A percentile compares a stretch with the other conserved stretches of the same genome.
phyloP scores from a whole-genome alignment of 2,113 vertebrate species.

The Plecturocebus donacophilus region DNA sequence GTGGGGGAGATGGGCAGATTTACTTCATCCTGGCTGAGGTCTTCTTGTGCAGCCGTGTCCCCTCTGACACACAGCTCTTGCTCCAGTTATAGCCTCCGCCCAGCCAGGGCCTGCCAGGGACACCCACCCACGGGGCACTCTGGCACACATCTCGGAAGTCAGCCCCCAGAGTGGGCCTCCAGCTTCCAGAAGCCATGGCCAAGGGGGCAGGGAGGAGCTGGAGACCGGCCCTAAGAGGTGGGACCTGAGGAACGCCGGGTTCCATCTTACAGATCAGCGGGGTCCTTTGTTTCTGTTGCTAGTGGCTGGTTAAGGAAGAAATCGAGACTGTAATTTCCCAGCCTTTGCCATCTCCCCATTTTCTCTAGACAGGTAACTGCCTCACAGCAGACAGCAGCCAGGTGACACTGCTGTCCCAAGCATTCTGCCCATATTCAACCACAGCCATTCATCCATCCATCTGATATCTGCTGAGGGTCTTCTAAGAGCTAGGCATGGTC shows the following conservation, averaged over 20 bases:
- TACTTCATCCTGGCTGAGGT: constrained; percentile 47
- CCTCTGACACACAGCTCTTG: constrained; percentile 24
- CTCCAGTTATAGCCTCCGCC: constrained; percentile 40
- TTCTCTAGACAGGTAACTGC: background rate
- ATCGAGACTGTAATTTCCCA: background rate
- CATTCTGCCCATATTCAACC: background rate
- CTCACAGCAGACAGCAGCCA: background rate
- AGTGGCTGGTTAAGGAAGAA: background rate
- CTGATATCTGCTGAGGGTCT: background rate
- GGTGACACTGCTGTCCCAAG: background rate
- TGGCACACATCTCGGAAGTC: background rate
- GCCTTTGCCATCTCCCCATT: background rate
- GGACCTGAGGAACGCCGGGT: background rate
- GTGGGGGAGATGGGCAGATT: constrained; percentile 54
- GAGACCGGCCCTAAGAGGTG: background rate
- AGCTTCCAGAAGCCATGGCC: background rate
- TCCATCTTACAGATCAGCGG: background rate
- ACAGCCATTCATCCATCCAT: background rate
- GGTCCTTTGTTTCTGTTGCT: background rate
- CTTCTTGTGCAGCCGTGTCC: constrained; percentile 27
- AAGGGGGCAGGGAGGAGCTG: background rate
- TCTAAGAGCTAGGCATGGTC: background rate
- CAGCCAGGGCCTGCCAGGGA: background rate
- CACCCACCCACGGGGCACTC: background rate
- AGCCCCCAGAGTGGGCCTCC: background rate